Percentiles rank a stretch among this genome's conserved stretches.
phyloP scores from a whole-genome alignment of 2,888 invertebrate species.

The Panorpa germanica region DNA sequence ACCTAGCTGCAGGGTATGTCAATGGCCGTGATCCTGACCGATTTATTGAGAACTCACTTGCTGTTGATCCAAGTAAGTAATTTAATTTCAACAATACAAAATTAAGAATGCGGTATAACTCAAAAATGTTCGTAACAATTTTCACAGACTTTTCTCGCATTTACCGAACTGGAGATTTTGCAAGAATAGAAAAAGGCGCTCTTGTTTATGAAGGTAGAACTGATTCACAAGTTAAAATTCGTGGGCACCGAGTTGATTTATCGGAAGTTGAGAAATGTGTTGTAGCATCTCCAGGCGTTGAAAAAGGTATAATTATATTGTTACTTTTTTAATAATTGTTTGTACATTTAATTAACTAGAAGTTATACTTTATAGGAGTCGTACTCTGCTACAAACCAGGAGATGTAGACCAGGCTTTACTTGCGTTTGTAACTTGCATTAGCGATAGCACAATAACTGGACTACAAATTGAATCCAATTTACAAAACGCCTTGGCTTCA shows the following conservation, averaged over 20 bases:
- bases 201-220: slow-evolving; percentile 52
- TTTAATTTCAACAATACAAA: slow-evolving; percentile 14
- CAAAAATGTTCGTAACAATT: slow-evolving; percentile 20
- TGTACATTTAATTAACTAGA: too few relatives aligned
- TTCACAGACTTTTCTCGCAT: slow-evolving; percentile 40
- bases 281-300: slow-evolving; percentile 37
- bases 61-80: slow-evolving; percentile 34
- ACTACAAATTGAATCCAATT: slow-evolving; percentile 39
- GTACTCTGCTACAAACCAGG: slow-evolving; percentile 66
- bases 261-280: slow-evolving; percentile 62
- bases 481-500: slow-evolving; percentile 43
- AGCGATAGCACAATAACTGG: too few relatives aligned
- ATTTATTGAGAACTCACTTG: slow-evolving; percentile 46
- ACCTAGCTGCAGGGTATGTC: slow-evolving; percentile 54
- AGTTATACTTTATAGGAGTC: too few relatives aligned
- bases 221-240: slow-evolving; percentile 57
- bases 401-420: slow-evolving; percentile 46
- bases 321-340: too few relatives aligned
- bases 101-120: slow-evolving; percentile 14
- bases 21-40: slow-evolving; percentile 42
- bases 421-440: too few relatives aligned
- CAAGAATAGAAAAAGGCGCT: slow-evolving; percentile 38
- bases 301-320: too few relatives aligned
- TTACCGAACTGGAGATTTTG: slow-evolving; percentile 63
- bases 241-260: slow-evolving; percentile 63